Conservation (phyloP, 2,113 vertebrate genomes). For the Chamaea fasciata region DNA sequence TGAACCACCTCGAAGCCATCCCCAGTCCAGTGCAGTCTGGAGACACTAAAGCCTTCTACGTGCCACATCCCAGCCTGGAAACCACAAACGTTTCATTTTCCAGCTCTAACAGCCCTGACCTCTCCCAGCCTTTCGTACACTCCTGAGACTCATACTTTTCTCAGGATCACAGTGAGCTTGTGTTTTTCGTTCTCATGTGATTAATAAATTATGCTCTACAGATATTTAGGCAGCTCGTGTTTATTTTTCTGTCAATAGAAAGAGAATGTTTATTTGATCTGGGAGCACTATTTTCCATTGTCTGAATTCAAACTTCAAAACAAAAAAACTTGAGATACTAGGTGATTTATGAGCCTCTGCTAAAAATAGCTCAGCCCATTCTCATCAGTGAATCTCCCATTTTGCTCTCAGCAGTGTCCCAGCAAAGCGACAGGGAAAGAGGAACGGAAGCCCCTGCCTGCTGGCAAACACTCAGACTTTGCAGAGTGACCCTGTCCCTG, state of each 20-base stretch:
- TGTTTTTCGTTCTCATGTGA: constrained; percentile 31
- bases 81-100: neutral
- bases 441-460: neutral
- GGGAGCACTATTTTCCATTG: constrained; percentile 41
- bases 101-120: neutral
- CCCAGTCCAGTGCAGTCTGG: neutral
- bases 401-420: neutral
- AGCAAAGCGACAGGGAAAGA: neutral
- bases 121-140: constrained; percentile 2
- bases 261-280: constrained; percentile 43
- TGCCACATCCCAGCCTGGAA: neutral
- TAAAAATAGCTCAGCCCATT: neutral
- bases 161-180: neutral
- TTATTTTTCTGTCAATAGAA: constrained; percentile 48
- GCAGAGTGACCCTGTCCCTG: neutral
- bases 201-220: constrained; percentile 46
- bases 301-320: constrained; percentile 39
- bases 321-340: neutral
- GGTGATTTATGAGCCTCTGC: neutral
- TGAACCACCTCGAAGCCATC: neutral
- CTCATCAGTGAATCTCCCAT: neutral
- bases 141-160: neutral
- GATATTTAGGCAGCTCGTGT: constrained; percentile 25
- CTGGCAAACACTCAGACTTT: neutral
- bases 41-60: neutral